Evolutionary conservation across 2,888 invertebrate species (phyloP).

Genomic region (Chrysopilus asiliformis): DNA sequence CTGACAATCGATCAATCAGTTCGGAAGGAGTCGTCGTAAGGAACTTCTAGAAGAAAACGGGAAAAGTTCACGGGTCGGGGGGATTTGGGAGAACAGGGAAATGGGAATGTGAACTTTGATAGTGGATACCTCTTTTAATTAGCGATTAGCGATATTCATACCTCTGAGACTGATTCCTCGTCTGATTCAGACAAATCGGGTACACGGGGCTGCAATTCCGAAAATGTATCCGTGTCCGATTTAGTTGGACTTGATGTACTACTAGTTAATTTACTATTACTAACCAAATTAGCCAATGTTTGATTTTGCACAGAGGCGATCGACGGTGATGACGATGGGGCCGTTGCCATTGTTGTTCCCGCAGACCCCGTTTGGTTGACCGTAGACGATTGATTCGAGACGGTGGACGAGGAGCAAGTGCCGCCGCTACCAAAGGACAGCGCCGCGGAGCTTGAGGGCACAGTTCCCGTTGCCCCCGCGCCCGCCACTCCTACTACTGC

Average conservation of each 20-base stretch:
- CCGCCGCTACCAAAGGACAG: no score
- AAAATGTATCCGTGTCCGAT: conserved; percentile 77
- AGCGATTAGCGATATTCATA: no score
- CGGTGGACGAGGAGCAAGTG: not conserved
- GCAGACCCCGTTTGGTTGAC: conserved; percentile 3
- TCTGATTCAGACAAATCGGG: conserved; percentile 92
- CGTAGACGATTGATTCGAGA: conserved; percentile 3
- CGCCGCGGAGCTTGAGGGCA: no score
- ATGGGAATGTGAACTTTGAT: not conserved
- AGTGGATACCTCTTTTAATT: no score
- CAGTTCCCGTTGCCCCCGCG: conserved; percentile 1
- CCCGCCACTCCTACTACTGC: conserved; percentile 22
- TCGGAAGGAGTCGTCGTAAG: conserved; percentile 16
- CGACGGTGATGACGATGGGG: conserved; percentile 19
- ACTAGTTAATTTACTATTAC: conserved; percentile 50
- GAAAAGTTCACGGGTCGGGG: conserved; percentile 1
- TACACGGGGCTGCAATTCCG: conserved; percentile 73
- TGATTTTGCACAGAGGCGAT: conserved; percentile 42
- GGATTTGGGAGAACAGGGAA: not conserved
- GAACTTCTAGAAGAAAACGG: not conserved
- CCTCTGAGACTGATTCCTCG: conserved; percentile 93
- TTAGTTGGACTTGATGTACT: conserved; percentile 72
- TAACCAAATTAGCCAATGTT: conserved; percentile 29
- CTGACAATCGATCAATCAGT: not conserved
- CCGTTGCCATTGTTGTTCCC: not conserved